phyloP scores from a whole-genome alignment of 2,797 vertebrate species.

The Balearica regulorum region DNA sequence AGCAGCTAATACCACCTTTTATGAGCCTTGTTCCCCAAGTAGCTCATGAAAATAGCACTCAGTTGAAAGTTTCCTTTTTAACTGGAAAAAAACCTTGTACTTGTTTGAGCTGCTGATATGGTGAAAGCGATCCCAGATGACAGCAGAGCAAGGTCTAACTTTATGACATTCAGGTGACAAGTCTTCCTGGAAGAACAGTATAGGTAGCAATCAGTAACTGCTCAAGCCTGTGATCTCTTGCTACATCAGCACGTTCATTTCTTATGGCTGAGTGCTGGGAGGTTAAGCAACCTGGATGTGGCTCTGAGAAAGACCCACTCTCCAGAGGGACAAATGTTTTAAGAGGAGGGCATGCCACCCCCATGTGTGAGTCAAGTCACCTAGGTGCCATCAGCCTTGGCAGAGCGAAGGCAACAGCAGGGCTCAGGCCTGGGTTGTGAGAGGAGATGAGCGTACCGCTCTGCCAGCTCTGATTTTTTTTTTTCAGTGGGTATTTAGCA shows the following conservation, averaged over 20 bases:
- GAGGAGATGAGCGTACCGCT: not conserved
- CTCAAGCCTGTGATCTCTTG: not conserved
- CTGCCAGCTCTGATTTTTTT: not conserved
- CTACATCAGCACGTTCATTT: rapidly evolving
- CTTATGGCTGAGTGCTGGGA: too few relatives aligned
- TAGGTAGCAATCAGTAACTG: not conserved
- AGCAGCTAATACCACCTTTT: not conserved
- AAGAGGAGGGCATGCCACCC: not conserved
- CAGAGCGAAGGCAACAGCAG: not conserved
- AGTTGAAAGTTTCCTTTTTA: not conserved
- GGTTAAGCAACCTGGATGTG: not conserved
- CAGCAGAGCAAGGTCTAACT: not conserved
- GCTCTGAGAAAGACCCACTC: not conserved
- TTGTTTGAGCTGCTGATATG: rapidly evolving
- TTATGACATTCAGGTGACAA: not conserved
- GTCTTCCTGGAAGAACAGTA: not conserved
- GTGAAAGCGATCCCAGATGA: not conserved
- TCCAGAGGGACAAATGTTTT: not conserved
- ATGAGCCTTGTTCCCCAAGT: not conserved
- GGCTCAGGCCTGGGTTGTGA: not conserved
- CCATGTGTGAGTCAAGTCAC: rapidly evolving
- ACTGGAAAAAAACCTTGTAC: not conserved
- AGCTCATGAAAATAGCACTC: not conserved
- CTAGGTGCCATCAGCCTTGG: not conserved
- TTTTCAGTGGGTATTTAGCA: not conserved